Percentiles rank a stretch among this genome's conserved stretches.
These are phyloP conservation scores for Drosophila planitibia DNA, from an alignment of 2,888 invertebrate species.

Conservation along the genomic window DNA sequence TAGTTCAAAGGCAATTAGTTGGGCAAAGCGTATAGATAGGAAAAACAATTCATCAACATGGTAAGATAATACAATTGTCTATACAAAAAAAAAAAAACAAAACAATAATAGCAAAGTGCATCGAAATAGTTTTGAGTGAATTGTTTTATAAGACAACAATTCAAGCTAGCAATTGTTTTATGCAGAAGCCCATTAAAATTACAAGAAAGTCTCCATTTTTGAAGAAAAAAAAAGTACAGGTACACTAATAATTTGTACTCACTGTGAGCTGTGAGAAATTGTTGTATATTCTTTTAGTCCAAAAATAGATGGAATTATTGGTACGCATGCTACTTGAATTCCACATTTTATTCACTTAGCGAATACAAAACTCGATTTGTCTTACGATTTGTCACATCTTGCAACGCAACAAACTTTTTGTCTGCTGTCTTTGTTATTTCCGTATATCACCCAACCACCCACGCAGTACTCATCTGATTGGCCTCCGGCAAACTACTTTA, in stretches of 20 bases:
- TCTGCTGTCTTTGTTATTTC: background rate
- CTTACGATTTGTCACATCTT: conserved; percentile 43
- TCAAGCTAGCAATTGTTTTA: background rate
- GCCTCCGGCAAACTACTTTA: conserved; percentile 70
- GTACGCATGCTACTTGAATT: conserved; percentile 24
- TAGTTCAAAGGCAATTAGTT: background rate
- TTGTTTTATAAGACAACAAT: background rate
- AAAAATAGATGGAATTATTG: conserved; percentile 10
- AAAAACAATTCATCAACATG: conserved; percentile 4
- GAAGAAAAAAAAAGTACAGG: background rate
- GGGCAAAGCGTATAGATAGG: background rate
- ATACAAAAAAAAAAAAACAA: no score
- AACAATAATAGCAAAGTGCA: background rate
- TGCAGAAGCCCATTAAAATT: background rate
- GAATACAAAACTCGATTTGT: conserved; percentile 70
- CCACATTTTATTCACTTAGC: conserved; percentile 28
- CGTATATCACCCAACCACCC: background rate
- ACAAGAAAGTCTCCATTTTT: background rate
- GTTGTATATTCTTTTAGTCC: no score
- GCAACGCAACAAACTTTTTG: conserved; percentile 1
- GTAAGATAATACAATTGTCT: background rate
- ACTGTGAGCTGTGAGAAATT: background rate
- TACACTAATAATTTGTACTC: background rate
- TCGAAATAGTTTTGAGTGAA: background rate
- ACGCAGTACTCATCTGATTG: conserved; percentile 34